Evolutionary conservation across 1,140 invertebrate species (phyloP).

Genomic region (Drosophila ambigua): DNA sequence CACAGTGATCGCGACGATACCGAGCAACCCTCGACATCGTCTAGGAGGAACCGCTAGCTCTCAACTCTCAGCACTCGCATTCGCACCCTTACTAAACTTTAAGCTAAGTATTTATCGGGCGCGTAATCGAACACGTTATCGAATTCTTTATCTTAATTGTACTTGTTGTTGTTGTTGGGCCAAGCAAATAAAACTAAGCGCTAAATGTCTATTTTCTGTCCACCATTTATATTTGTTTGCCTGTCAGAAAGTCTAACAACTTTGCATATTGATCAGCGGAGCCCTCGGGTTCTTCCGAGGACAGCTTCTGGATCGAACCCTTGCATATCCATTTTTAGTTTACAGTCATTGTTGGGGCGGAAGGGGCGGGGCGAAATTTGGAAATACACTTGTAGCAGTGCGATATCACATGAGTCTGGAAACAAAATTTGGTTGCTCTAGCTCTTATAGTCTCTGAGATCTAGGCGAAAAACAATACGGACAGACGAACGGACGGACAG

Average conservation of each 20-base stretch:
- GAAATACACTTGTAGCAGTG: too few relatives aligned
- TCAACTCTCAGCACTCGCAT: constrained; percentile 12
- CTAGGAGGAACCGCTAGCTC: constrained; percentile 15
- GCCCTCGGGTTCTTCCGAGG: too few relatives aligned
- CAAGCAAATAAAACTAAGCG: constrained; percentile 40
- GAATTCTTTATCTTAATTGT: constrained; percentile 25
- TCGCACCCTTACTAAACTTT: constrained; percentile 1
- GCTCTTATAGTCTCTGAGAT: too few relatives aligned
- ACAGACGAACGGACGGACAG: too few relatives aligned
- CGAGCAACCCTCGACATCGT: neutral
- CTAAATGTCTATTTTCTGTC: constrained; percentile 62
- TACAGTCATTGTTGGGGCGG: too few relatives aligned
- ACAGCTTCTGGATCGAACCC: too few relatives aligned
- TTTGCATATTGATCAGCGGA: neutral
- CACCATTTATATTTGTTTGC: constrained; percentile 17
- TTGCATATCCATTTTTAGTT: neutral
- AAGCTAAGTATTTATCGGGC: constrained; percentile 7
- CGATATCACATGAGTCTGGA: too few relatives aligned
- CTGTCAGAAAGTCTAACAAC: neutral
- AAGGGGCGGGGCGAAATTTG: too few relatives aligned
- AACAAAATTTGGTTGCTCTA: too few relatives aligned
- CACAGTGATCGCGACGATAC: too few relatives aligned
- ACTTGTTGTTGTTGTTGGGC: constrained; percentile 66
- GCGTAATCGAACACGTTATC: constrained; percentile 7
- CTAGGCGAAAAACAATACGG: too few relatives aligned